phyloP scores from a whole-genome alignment of 2,797 vertebrate genomes.

The Macropus fuliginosus region DNA sequence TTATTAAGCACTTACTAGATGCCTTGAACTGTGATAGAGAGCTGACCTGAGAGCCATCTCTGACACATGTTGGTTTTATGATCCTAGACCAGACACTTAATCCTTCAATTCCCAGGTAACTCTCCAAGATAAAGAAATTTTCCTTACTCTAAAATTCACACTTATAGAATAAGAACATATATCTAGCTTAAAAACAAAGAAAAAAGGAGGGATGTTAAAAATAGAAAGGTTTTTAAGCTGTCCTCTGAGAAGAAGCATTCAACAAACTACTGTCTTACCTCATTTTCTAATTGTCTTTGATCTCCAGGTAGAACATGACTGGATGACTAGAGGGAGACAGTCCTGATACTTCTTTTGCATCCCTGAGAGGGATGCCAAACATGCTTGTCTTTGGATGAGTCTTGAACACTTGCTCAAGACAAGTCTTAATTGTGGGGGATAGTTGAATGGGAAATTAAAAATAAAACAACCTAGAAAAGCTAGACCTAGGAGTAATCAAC shows the following conservation, averaged over 20 bases:
- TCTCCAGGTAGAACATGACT: neutral
- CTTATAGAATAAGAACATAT: neutral
- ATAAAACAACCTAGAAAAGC: neutral
- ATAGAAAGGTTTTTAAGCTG: neutral
- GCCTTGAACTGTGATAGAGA: neutral
- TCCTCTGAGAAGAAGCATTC: too few species aligned
- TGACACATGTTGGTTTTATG: neutral
- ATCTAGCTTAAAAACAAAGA: neutral
- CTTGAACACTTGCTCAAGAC: neutral
- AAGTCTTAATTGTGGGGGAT: too few species aligned
- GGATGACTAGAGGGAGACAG: neutral
- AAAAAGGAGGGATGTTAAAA: neutral
- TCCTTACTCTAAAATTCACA: neutral
- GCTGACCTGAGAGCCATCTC: neutral
- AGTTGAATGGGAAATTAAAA: neutral
- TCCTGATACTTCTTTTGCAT: neutral
- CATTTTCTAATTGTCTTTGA: neutral
- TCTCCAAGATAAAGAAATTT: neutral
- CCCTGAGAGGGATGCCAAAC: neutral
- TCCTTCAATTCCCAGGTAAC: neutral
- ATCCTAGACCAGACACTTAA: neutral
- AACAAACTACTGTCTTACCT: accelerated
- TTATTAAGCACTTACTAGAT: neutral
- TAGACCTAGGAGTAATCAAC: neutral
- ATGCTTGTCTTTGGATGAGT: neutral